These are phyloP conservation scores for Abrostola triplasia DNA, from an alignment of 2,888 invertebrate species.

Conservation along the genomic window DNA sequence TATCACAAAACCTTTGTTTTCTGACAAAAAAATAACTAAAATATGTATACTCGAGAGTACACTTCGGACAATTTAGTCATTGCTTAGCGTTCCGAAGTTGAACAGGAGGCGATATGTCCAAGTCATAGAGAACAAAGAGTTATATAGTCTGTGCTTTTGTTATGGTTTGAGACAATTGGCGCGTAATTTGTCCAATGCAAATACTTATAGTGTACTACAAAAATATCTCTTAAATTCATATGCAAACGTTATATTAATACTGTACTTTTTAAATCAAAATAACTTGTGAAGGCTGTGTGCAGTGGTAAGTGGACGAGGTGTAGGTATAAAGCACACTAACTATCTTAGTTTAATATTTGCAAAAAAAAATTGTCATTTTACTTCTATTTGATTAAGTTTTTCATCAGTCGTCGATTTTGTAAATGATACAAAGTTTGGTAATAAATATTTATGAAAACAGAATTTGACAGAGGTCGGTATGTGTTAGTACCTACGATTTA, in stretches of 20 bases:
- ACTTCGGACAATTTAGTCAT: slow-evolving; percentile 35
- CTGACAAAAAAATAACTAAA: slow-evolving; percentile 27
- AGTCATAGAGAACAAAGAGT: slow-evolving; percentile 37
- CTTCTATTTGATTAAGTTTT: too few relatives aligned
- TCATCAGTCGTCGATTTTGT: neutral
- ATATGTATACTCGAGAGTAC: slow-evolving; percentile 27
- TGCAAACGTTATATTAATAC: too few relatives aligned
- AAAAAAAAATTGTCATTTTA: too few relatives aligned
- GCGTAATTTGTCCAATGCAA: slow-evolving; percentile 18
- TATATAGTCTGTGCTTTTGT: slow-evolving; percentile 20
- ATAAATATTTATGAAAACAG: too few relatives aligned
- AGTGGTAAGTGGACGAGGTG: too few relatives aligned
- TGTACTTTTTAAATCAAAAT: too few relatives aligned
- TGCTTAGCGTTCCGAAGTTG: slow-evolving; percentile 23
- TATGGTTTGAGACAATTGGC: slow-evolving; percentile 23
- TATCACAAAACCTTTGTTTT: slow-evolving; percentile 32
- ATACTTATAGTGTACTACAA: slow-evolving; percentile 15
- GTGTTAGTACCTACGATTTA: neutral
- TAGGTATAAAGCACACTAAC: too few relatives aligned
- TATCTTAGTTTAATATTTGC: too few relatives aligned
- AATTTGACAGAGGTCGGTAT: too few relatives aligned
- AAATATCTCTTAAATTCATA: neutral
- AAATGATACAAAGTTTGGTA: too few relatives aligned
- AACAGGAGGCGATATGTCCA: slow-evolving; percentile 29
- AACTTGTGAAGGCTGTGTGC: too few relatives aligned